These are phyloP conservation scores for Myzus persicae DNA, from an alignment of 1,140 invertebrate genomes.

Conservation along the genomic window DNA sequence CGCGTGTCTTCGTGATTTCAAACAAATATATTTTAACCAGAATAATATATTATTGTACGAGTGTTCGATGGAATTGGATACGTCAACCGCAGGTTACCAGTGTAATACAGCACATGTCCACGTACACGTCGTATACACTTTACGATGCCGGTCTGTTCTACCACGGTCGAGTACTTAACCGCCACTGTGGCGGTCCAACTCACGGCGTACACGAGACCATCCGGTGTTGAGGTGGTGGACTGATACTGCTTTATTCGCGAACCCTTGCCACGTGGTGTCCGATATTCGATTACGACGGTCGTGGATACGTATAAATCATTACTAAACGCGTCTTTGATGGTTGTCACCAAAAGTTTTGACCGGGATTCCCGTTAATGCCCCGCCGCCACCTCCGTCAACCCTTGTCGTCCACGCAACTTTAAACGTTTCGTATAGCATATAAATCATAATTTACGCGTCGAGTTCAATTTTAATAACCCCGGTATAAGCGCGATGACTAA, in stretches of 20 bases:
- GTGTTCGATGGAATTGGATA: not conserved
- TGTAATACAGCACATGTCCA: not conserved
- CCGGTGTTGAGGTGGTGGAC: not conserved
- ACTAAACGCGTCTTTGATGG: not conserved
- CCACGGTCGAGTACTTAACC: not conserved
- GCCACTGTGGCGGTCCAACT: too few relatives aligned
- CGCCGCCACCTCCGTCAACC: not conserved
- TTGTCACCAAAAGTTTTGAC: not conserved
- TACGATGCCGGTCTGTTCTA: not conserved
- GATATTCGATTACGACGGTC: not conserved
- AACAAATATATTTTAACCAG: not conserved
- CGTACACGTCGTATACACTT: not conserved
- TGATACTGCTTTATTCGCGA: not conserved
- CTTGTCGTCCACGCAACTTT: not conserved
- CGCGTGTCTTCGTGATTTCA: not conserved
- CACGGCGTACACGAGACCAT: not conserved
- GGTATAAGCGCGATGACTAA: not conserved
- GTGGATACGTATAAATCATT: not conserved
- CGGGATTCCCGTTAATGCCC: not conserved
- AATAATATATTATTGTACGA: not conserved
- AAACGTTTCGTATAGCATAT: not conserved
- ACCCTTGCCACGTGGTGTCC: not conserved
- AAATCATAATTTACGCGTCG: not conserved
- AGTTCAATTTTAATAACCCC: not conserved
- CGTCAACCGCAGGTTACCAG: not conserved